Evolutionary conservation across 2,888 invertebrate genomes (phyloP).

Genomic region (Archips crataeganus): DNA sequence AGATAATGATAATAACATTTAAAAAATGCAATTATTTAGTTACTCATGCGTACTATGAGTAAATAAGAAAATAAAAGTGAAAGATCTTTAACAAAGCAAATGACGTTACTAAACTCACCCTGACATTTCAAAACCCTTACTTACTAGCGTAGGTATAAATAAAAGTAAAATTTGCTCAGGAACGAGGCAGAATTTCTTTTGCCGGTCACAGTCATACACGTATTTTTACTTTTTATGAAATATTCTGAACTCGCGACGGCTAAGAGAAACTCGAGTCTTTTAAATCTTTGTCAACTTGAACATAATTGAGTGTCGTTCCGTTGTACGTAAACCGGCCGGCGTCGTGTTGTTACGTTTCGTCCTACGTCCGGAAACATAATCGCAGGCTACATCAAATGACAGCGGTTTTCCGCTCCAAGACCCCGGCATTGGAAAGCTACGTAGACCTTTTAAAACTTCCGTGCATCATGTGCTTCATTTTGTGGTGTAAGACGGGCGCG

Average conservation of each 20-base stretch:
- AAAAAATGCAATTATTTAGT: neutral
- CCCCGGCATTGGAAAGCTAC: neutral
- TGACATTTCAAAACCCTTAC: constrained; percentile 52
- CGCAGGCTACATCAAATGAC: neutral
- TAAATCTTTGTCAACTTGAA: constrained; percentile 42
- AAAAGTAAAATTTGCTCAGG: constrained; percentile 44
- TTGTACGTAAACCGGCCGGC: constrained; percentile 1
- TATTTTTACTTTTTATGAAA: constrained; percentile 44
- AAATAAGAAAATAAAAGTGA: constrained; percentile 15
- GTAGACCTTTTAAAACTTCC: neutral
- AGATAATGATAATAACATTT: neutral
- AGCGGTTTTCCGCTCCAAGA: neutral
- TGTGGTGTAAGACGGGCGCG: constrained; percentile 9
- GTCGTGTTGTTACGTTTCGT: neutral
- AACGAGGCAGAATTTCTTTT: constrained; percentile 52
- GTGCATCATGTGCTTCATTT: constrained; percentile 25
- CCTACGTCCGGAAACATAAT: neutral
- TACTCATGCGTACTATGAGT: neutral
- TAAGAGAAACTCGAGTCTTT: constrained; percentile 43
- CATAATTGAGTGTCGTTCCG: constrained; percentile 41
- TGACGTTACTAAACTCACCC: constrained; percentile 52
- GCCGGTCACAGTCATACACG: constrained; percentile 35
- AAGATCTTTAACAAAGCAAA: constrained; percentile 27
- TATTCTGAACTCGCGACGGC: constrained; percentile 38
- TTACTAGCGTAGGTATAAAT: constrained; percentile 45